Percentiles rank a stretch among this genome's conserved stretches.
These are phyloP conservation scores for Mythimna impura DNA, from an alignment of 2,888 invertebrate species.

Conservation along the genomic window DNA sequence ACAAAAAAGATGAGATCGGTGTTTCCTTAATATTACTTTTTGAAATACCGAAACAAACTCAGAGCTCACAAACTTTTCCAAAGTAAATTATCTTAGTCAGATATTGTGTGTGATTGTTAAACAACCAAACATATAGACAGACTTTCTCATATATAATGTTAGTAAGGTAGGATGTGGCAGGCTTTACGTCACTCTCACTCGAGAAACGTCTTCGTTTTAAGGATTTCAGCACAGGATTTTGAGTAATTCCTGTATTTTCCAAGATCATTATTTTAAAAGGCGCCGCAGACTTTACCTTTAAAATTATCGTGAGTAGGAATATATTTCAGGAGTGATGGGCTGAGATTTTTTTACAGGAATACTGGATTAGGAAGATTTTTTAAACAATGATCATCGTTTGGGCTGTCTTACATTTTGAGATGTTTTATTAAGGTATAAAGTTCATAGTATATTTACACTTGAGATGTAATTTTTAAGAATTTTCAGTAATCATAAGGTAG, in stretches of 20 bases:
- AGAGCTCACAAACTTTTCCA: too few species aligned
- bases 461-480: too few species aligned
- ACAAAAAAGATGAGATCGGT: too few species aligned
- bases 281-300: constrained; percentile 20
- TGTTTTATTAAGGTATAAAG: neutral
- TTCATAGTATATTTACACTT: neutral
- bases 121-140: constrained; percentile 9
- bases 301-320: constrained; percentile 36
- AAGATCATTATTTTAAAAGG: constrained; percentile 60
- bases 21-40: too few species aligned
- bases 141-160: neutral
- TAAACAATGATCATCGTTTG: constrained; percentile 13
- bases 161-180: constrained; percentile 31
- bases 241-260: constrained; percentile 56
- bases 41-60: too few species aligned
- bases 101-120: neutral
- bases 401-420: neutral
- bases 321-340: constrained; percentile 8
- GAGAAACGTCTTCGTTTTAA: constrained; percentile 56
- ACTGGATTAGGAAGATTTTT: neutral
- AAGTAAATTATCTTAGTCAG: neutral
- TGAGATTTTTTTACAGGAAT: constrained; percentile 5
- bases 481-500: too few species aligned
- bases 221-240: constrained; percentile 44
- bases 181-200: constrained; percentile 58